Conservation (phyloP, 1,140 invertebrate species). For the Drosophila fuyamai region DNA sequence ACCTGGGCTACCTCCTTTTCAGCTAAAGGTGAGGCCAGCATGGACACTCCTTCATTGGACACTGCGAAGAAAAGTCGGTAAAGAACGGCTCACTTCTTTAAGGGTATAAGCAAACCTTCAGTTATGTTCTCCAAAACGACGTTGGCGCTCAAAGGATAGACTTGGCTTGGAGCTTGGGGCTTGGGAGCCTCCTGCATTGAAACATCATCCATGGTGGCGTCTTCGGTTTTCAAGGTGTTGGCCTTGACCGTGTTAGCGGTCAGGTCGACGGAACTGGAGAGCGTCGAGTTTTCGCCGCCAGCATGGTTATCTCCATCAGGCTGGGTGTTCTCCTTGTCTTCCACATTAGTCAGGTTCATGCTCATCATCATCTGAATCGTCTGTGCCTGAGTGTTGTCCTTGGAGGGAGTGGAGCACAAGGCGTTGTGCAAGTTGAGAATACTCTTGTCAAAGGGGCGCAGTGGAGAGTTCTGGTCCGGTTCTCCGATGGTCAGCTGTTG, state of each 20-base stretch:
- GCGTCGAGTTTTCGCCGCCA: slow-evolving; percentile 53
- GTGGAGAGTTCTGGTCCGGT: slow-evolving; percentile 52
- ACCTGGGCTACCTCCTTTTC: slow-evolving; percentile 11
- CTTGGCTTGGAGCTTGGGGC: slow-evolving; percentile 28
- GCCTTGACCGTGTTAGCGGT: slow-evolving; percentile 62
- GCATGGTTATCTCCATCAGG: slow-evolving; percentile 26
- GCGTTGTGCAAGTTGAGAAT: slow-evolving; percentile 67
- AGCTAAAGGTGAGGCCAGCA: slow-evolving; percentile 13
- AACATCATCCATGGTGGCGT: slow-evolving; percentile 46
- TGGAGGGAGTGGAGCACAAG: slow-evolving; percentile 69
- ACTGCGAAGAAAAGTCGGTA: slow-evolving; percentile 31
- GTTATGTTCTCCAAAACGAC: slow-evolving; percentile 66
- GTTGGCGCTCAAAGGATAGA: slow-evolving; percentile 64
- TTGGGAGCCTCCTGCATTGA: slow-evolving; percentile 44
- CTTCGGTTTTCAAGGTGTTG: slow-evolving; percentile 48
- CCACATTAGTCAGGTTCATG: slow-evolving; percentile 4
- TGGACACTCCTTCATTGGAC: slow-evolving; percentile 54
- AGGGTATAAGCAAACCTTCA: slow-evolving; percentile 40
- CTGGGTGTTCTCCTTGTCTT: slow-evolving; percentile 69
- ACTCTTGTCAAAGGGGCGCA: slow-evolving; percentile 66
- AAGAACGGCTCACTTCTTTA: not conserved
- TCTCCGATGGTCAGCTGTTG: slow-evolving; percentile 15
- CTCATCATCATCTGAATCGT: not conserved
- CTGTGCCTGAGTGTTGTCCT: slow-evolving; percentile 14
- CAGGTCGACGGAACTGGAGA: slow-evolving; percentile 55